Evolutionary conservation across 2,888 invertebrate genomes (phyloP).

Genomic region (Troides aeacus): DNA sequence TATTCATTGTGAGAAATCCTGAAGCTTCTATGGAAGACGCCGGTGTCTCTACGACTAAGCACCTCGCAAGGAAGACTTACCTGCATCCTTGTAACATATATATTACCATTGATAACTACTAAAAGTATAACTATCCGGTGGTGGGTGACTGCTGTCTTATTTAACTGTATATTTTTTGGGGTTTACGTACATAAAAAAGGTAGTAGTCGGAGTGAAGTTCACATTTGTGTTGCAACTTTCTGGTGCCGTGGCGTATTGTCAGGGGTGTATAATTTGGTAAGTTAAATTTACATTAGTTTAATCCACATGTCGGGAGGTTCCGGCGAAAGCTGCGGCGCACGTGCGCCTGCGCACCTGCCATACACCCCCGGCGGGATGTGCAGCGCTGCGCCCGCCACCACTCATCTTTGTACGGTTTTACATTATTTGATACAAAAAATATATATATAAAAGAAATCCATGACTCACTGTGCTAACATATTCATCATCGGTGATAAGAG

Average conservation of each 20-base stretch:
- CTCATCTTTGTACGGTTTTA: slow-evolving; percentile 33
- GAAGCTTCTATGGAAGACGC: too few species aligned
- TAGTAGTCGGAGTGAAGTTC: neutral
- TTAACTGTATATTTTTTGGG: too few species aligned
- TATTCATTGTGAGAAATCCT: too few species aligned
- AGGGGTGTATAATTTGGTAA: slow-evolving; percentile 20
- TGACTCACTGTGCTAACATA: slow-evolving; percentile 1
- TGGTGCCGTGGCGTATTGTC: slow-evolving; percentile 5
- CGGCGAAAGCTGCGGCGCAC: slow-evolving; percentile 64
- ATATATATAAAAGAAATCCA: slow-evolving; percentile 3
- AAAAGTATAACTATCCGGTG: too few species aligned
- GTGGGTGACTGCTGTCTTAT: too few species aligned
- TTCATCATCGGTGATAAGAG: neutral
- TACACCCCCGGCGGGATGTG: slow-evolving; percentile 40
- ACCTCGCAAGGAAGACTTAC: too few species aligned
- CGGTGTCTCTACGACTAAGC: too few species aligned
- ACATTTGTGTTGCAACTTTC: slow-evolving; percentile 3
- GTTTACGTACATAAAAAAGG: neutral
- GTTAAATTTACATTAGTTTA: slow-evolving; percentile 40
- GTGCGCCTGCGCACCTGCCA: slow-evolving; percentile 72
- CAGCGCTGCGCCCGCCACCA: slow-evolving; percentile 35
- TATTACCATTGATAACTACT: too few species aligned
- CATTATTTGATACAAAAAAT: slow-evolving; percentile 32
- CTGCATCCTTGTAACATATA: too few species aligned
- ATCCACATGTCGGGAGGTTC: slow-evolving; percentile 41